A percentile compares a stretch with the other conserved stretches of the same genome.
Conservation (phyloP, 1,140 invertebrate species). For the Euura lappo region DNA sequence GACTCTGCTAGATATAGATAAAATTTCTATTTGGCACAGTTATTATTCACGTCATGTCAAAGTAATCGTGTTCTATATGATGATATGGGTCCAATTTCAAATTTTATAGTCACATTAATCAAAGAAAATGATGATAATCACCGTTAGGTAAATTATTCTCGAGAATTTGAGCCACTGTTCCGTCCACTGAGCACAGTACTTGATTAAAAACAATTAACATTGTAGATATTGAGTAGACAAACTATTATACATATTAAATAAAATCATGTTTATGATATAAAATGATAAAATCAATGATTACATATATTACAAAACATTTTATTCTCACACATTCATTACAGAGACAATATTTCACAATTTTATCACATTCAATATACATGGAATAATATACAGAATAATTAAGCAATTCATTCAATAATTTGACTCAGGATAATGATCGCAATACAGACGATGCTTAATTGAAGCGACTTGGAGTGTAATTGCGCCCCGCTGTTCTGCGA, state of each 20-base stretch:
- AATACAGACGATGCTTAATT: not conserved
- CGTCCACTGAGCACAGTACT: not conserved
- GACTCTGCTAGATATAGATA: too few relatives aligned
- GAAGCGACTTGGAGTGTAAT: not conserved
- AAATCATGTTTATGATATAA: slow-evolving; percentile 14
- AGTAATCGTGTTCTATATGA: not conserved
- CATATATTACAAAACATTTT: not conserved
- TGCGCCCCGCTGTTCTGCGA: not conserved
- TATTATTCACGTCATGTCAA: not conserved
- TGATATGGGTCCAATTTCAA: not conserved
- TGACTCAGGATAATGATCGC: not conserved
- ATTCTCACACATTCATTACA: not conserved
- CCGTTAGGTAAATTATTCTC: not conserved
- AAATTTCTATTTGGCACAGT: too few relatives aligned
- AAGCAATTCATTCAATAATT: not conserved
- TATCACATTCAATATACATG: not conserved
- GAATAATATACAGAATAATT: not conserved
- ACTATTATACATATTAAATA: not conserved
- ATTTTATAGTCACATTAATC: not conserved
- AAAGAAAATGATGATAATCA: not conserved
- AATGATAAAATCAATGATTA: not conserved
- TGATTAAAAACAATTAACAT: not conserved
- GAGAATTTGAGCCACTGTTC: not conserved
- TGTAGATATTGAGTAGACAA: not conserved
- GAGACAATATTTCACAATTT: not conserved